These are phyloP conservation scores for Nicator chloris DNA, from an alignment of 2,113 vertebrate genomes.

Conservation along the genomic window DNA sequence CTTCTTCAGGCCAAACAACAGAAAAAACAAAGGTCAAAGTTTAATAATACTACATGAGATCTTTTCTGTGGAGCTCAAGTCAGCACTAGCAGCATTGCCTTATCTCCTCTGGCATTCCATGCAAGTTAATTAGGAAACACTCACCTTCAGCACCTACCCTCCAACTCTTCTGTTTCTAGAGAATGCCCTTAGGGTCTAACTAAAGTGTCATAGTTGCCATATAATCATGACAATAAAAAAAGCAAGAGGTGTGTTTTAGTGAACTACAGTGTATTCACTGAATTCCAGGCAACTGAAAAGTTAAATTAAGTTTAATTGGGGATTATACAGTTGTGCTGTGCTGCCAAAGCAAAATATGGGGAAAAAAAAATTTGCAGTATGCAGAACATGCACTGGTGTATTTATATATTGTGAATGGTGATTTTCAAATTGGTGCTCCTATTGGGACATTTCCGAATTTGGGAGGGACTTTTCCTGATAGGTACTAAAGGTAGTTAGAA, in stretches of 20 bases:
- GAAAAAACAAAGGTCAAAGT: neutral
- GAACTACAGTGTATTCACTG: neutral
- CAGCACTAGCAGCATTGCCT: neutral
- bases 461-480: neutral
- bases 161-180: slow-evolving; percentile 15
- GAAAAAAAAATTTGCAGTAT: neutral
- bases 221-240: neutral
- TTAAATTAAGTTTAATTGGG: neutral
- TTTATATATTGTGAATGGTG: neutral
- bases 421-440: neutral
- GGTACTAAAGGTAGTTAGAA: neutral
- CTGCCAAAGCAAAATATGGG: neutral
- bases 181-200: neutral
- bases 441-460: neutral
- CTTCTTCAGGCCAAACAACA: neutral
- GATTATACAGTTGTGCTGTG: neutral
- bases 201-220: neutral
- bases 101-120: slow-evolving; percentile 17
- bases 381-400: neutral
- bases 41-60: neutral
- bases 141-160: neutral
- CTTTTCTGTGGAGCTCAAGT: neutral
- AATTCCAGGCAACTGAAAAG: neutral
- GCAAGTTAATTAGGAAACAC: slow-evolving; percentile 21
- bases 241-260: neutral